phyloP scores from a whole-genome alignment of 2,113 vertebrate genomes.

The Thoracochromis brauschi region DNA sequence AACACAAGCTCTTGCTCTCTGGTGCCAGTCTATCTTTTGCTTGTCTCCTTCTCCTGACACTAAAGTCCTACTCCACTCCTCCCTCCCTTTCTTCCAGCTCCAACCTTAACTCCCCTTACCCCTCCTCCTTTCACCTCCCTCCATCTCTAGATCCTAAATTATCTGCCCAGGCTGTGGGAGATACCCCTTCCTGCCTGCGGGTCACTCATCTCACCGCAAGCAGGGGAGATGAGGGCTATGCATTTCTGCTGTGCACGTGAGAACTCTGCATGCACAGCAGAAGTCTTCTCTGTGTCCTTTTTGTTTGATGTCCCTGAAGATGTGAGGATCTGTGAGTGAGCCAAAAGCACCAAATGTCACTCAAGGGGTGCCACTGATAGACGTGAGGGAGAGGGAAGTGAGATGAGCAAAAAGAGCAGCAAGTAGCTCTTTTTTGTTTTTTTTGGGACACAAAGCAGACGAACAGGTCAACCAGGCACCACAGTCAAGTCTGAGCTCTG shows the following conservation, averaged over 20 bases:
- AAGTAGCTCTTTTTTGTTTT: not conserved
- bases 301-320: constrained; percentile 30
- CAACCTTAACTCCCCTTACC: not conserved
- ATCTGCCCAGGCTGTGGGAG: constrained; percentile 24
- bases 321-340: not conserved
- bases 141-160: constrained; percentile 44
- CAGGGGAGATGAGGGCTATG: constrained; percentile 3
- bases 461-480: not conserved
- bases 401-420: constrained; percentile 6
- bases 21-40: constrained; percentile 59
- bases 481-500: not conserved
- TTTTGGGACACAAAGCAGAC: not conserved
- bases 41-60: constrained; percentile 48
- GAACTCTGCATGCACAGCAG: constrained; percentile 1
- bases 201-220: constrained; percentile 23
- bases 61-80: constrained; percentile 26
- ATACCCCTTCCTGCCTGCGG: constrained; percentile 35
- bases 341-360: constrained; percentile 24
- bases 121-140: not conserved
- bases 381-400: constrained; percentile 1
- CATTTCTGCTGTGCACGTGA: not conserved
- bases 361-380: constrained; percentile 21
- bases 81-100: not conserved
- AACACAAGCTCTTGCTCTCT: constrained; percentile 32
- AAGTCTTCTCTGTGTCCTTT: not conserved